Evolutionary conservation across 2,113 vertebrate genomes (phyloP), one percentile per base, ranked within the genome.

Genomic region (Bufo bufo): DNA sequence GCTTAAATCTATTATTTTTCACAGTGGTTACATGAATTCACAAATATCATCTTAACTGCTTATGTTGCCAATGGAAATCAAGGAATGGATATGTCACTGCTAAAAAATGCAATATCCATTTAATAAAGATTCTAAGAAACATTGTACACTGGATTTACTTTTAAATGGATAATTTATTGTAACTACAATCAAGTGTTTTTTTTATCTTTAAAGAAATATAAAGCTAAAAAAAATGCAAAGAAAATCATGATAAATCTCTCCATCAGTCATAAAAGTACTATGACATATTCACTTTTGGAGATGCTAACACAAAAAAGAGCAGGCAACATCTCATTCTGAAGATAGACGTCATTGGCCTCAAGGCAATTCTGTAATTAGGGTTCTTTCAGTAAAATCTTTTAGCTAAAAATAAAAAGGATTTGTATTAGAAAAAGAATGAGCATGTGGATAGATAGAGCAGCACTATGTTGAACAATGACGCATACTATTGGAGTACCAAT

Each of bases 51-150:
- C 71, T 49, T 74, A 47, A 47, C n/a, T 74, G 71, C 71, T 47
- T 74, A 14, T 74, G 14, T 74, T 74, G 71, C 71, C 43, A 74
- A 74, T 47, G 43, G 49, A 74, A 47, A 74, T 74, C 45, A 74
- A 74, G 47, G 43, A 74, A 74, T 74, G 43, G 45, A 74, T 74
- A 17, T 47, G 43, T 3, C 45, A 43, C 45, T 74, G 13, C 58
- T n/a, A 65, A 74, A 74, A 74, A 74, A 74, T 74, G 17, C 71
- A 74, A 74, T 74, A 74, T 47, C 71, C 71, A 74, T 49, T 49
- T 74, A 74, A 74, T 74, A 45, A 16, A 74, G 49, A 74, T 74
- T 49, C 71, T 74, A 74, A 19, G 71, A 74, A 74, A 74, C 19
- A 45, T 16, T 65, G 4, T 49, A 0, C 45, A 71, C 66, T 43